Evolutionary conservation across 1,140 invertebrate species (phyloP).

Genomic region (Mamestra configurata): DNA sequence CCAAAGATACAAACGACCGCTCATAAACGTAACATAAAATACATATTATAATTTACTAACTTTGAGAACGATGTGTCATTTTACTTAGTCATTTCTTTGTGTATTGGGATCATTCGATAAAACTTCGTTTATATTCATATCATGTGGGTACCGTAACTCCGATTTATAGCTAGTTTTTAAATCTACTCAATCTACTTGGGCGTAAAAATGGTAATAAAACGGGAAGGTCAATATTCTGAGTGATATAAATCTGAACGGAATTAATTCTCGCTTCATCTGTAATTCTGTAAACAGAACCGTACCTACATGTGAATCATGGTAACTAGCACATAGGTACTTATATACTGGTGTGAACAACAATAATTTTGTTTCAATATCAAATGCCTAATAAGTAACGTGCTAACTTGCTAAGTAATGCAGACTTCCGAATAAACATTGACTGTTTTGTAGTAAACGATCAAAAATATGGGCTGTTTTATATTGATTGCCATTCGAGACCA

Average conservation of each 20-base stretch:
- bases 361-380: constrained; percentile 49
- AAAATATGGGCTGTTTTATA: background rate
- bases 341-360: constrained; percentile 28
- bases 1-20: background rate
- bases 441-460: background rate
- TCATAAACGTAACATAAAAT: constrained; percentile 20
- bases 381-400: constrained; percentile 41
- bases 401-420: constrained; percentile 43
- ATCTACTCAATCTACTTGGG: constrained; percentile 53
- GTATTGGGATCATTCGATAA: background rate
- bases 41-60: constrained; percentile 3
- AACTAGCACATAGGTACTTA: background rate
- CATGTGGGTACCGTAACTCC: constrained; percentile 57
- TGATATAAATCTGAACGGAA: constrained; percentile 65
- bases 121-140: constrained; percentile 57
- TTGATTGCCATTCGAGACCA: background rate
- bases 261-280: constrained; percentile 57
- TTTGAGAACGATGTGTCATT: constrained; percentile 55
- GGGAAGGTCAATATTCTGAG: constrained; percentile 74
- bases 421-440: constrained; percentile 47
- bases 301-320: constrained; percentile 56
- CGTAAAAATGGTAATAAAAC: constrained; percentile 72
- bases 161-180: constrained; percentile 65
- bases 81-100: constrained; percentile 57
- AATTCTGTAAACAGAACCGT: constrained; percentile 12